These are phyloP conservation scores for Poeciliopsis presidionis DNA, from an alignment of 2,797 vertebrate genomes.

Conservation along the genomic window DNA sequence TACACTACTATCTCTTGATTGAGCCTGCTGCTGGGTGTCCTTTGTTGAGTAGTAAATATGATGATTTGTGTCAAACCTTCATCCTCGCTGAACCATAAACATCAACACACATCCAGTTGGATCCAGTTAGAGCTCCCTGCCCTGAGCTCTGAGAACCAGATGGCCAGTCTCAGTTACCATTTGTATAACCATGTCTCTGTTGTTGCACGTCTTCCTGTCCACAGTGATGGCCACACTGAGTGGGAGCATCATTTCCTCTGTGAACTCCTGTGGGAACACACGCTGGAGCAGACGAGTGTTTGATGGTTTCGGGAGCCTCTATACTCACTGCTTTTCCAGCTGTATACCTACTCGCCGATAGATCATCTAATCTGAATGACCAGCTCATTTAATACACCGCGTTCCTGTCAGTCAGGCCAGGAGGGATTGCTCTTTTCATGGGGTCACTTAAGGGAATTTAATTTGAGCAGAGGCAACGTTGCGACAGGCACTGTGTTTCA, in stretches of 20 bases:
- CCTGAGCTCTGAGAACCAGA: conserved; percentile 23
- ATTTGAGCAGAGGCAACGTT: conserved; percentile 27
- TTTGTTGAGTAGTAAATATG: not conserved
- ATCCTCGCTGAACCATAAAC: conserved; percentile 13
- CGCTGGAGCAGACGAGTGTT: conserved; percentile 13
- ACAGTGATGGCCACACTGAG: conserved; percentile 5
- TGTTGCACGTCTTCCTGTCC: conserved; percentile 19
- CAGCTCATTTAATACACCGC: conserved; percentile 32
- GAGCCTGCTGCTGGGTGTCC: not conserved
- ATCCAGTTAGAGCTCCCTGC: conserved; percentile 21
- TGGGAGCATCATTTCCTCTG: conserved; percentile 45
- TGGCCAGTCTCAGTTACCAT: conserved; percentile 11
- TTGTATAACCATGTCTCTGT: conserved; percentile 18
- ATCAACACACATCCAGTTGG: conserved; percentile 17
- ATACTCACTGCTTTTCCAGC: conserved; percentile 2
- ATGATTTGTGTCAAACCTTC: conserved; percentile 9
- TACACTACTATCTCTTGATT: not conserved
- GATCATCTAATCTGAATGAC: conserved; percentile 34
- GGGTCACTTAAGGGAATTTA: conserved; percentile 29
- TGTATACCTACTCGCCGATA: conserved; percentile 2
- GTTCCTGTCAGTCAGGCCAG: conserved; percentile 36
- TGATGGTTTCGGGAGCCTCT: conserved; percentile 9
- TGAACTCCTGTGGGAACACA: conserved; percentile 34
- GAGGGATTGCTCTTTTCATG: conserved; percentile 21
- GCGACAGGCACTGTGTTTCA: conserved; percentile 7